Conservation (phyloP, 2,888 invertebrate species). For the Protophormia terraenovae region DNA sequence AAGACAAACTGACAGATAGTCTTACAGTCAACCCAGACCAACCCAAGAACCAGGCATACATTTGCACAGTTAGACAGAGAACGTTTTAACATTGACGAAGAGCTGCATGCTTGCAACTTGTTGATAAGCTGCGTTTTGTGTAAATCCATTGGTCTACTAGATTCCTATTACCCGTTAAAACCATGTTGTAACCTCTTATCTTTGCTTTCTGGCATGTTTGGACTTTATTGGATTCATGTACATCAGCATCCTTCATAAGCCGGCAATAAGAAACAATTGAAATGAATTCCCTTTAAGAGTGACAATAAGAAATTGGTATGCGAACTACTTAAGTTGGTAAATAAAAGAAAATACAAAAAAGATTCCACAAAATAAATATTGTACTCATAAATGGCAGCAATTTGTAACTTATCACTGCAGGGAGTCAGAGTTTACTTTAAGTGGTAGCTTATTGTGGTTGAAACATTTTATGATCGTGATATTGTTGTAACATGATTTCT, state of each 20-base stretch:
- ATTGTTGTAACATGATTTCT: conserved; percentile 24
- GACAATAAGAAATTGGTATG: conserved; percentile 11
- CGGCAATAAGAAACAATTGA: conserved; percentile 18
- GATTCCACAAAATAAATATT: conserved; percentile 41
- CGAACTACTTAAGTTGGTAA: too few relatives aligned
- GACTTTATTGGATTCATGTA: background rate
- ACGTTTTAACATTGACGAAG: background rate
- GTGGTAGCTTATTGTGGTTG: background rate
- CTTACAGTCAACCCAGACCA: too few relatives aligned
- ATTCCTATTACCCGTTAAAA: background rate
- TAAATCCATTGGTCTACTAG: background rate
- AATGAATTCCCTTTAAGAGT: conserved; percentile 25
- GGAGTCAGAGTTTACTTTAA: conserved; percentile 19
- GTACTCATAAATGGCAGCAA: conserved; percentile 59
- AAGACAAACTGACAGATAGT: background rate
- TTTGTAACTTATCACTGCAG: conserved; percentile 58
- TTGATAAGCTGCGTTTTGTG: background rate
- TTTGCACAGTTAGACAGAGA: conserved; percentile 27
- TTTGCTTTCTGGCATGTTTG: background rate
- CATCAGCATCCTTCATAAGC: conserved; percentile 3
- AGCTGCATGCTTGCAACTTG: background rate
- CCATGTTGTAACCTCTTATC: background rate
- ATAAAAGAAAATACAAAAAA: background rate
- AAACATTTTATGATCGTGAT: conserved; percentile 3
- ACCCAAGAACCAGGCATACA: background rate